A percentile compares a stretch with the other conserved stretches of the same genome.
These are phyloP conservation scores for Drosophila oshimai DNA, from an alignment of 1,140 invertebrate species.

Conservation along the genomic window DNA sequence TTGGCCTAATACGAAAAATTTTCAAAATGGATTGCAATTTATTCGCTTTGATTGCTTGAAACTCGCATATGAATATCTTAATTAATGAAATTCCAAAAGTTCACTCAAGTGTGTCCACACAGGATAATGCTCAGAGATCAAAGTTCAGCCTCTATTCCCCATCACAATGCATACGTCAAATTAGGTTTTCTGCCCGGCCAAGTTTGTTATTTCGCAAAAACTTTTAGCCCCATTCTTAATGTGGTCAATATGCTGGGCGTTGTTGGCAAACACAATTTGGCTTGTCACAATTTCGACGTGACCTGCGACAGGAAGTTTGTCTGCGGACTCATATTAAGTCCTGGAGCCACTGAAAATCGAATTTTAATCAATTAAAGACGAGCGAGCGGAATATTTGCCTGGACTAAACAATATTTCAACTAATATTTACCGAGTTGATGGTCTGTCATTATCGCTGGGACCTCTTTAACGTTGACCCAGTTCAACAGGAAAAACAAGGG, in stretches of 20 bases:
- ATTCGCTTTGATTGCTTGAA: background rate
- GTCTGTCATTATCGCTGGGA: constrained; percentile 18
- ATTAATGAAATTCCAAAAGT: constrained; percentile 14
- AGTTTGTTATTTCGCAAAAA: constrained; percentile 9
- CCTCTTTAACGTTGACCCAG: constrained; percentile 48
- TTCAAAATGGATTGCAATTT: background rate
- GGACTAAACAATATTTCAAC: constrained; percentile 30
- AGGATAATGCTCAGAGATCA: background rate
- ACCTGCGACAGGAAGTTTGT: background rate
- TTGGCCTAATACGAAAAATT: background rate
- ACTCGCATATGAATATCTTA: constrained; percentile 6
- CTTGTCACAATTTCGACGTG: background rate
- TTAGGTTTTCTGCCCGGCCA: background rate
- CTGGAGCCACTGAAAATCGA: constrained; percentile 9
- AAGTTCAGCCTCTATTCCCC: background rate
- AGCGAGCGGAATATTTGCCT: constrained; percentile 26
- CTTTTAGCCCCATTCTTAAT: background rate
- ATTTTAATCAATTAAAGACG: constrained; percentile 41
- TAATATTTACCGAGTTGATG: constrained; percentile 29
- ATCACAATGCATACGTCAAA: background rate
- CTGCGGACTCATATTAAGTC: background rate
- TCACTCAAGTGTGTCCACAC: background rate
- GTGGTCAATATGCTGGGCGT: constrained; percentile 2
- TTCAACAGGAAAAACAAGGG: constrained; percentile 4
- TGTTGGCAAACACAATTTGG: background rate